Base-by-base conservation (phyloP, 2,113 vertebrate genomes). In the Pontoporia blainvillei region DNA sequence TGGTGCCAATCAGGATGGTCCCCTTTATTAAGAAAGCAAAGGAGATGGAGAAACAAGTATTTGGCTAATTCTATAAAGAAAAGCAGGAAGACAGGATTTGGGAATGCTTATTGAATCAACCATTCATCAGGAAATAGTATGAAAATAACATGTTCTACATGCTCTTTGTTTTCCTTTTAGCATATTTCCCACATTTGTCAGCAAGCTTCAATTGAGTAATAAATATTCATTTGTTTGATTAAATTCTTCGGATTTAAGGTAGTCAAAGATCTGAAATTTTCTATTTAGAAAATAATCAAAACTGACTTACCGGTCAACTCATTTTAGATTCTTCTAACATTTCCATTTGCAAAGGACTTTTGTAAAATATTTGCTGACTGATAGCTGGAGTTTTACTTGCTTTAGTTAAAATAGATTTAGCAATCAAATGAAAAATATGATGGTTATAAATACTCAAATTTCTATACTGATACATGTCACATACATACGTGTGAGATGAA, bases 141-240 rank as follows among this genome's bases (percentile, higher is more conserved):
- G 29, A 93, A 96, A 95, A 83, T 76, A 75, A 49, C 31, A 72
- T 44, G 20, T 83, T 93, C 95, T 87, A n/a, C 34, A 39, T 41
- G 29, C 29, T n/a, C 52, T 87, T 92, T 90, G 49, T 90, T 95
- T 97, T 92, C 39, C 13, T 71, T 39, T 86, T 41, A 86, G n/a
- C 34, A 66, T 82, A 88, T 59, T 94, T 94, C 6, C 73, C 71
- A 93, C 39, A 71, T 94, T 69, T 90, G 79, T 88, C 73, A 75
- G 62, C 23, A 83, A 78, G 20, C 11, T 95, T 97, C 92, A 72
- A 23, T 3, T 87, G 29, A 75, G 8, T 69, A 94, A 72, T 89
- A 83, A 83, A 87, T 91, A 73, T 83, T 75, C 59, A 82, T 94
- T 82, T 86, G 29, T 64, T 91, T 82, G 41, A 87, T 85, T 59